These are phyloP conservation scores for Orchestia grillus DNA, from an alignment of 1,140 invertebrate genomes.

Conservation along the genomic window DNA sequence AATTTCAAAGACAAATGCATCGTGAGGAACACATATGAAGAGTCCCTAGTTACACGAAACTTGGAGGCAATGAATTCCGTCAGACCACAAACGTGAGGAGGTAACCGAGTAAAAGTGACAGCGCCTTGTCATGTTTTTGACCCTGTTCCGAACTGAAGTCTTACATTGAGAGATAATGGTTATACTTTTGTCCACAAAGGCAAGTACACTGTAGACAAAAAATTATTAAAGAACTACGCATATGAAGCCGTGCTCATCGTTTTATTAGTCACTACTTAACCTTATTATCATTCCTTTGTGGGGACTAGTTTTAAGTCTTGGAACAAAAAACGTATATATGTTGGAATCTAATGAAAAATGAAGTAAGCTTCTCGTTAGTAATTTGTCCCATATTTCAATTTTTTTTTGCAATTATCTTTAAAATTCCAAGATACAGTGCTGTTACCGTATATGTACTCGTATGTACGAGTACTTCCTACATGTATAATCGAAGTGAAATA, in stretches of 20 bases:
- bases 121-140: neutral
- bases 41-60: neutral
- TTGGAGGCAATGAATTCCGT: neutral
- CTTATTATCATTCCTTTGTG: neutral
- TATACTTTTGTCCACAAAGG: too few relatives aligned
- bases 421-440: too few relatives aligned
- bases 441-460: too few relatives aligned
- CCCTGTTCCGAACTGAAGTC: neutral
- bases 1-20: slow-evolving; percentile 44
- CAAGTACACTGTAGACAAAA: too few relatives aligned
- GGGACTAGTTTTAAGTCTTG: neutral
- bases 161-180: neutral
- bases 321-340: too few relatives aligned
- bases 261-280: neutral
- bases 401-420: too few relatives aligned
- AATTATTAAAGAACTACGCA: neutral
- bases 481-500: too few relatives aligned
- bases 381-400: too few relatives aligned
- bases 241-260: neutral
- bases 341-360: too few relatives aligned
- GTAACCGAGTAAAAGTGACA: neutral
- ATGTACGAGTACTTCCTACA: too few relatives aligned
- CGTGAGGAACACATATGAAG: neutral
- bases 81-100: neutral
- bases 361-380: too few relatives aligned